Conservation (phyloP, 2,888 invertebrate species). For the Linyphia triangularis region DNA sequence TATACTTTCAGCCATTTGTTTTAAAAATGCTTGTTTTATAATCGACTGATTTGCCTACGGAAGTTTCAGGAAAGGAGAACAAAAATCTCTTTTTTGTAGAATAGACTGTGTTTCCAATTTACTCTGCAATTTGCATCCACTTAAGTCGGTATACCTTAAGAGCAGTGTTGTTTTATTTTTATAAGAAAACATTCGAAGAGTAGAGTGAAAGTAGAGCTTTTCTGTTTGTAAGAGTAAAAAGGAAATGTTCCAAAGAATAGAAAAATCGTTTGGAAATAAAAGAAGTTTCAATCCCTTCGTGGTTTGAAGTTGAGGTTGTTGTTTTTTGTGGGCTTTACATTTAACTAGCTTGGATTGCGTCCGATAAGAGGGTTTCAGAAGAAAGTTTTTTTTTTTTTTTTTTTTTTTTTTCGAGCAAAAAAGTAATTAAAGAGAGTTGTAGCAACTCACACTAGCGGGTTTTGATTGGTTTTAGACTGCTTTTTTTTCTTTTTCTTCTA, state of each 20-base stretch:
- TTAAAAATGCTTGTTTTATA: not conserved
- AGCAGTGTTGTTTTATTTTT: conserved; percentile 1
- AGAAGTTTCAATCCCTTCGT: conserved; percentile 42
- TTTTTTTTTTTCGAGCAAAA: not conserved
- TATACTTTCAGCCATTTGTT: not conserved
- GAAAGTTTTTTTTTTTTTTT: not conserved
- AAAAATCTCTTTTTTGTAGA: not conserved
- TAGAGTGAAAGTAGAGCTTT: conserved; percentile 14
- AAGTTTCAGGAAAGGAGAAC: not conserved
- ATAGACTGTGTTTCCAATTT: conserved; percentile 24
- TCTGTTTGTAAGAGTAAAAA: not conserved
- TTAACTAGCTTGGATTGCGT: not conserved
- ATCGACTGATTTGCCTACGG: not conserved
- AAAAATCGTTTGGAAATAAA: conserved; percentile 20
- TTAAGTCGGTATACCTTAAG: not conserved
- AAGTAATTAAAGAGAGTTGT: conserved; percentile 42
- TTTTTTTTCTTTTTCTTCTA: not conserved
- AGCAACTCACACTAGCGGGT: not conserved
- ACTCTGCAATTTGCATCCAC: conserved; percentile 41
- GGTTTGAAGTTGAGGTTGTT: conserved; percentile 17
- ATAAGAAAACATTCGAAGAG: not conserved
- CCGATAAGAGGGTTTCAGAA: not conserved
- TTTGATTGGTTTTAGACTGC: not conserved
- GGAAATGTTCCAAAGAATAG: not conserved
- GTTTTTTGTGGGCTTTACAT: not conserved